Evolutionary conservation across 2,113 vertebrate genomes (phyloP).

Genomic region (Zapornia atra): DNA sequence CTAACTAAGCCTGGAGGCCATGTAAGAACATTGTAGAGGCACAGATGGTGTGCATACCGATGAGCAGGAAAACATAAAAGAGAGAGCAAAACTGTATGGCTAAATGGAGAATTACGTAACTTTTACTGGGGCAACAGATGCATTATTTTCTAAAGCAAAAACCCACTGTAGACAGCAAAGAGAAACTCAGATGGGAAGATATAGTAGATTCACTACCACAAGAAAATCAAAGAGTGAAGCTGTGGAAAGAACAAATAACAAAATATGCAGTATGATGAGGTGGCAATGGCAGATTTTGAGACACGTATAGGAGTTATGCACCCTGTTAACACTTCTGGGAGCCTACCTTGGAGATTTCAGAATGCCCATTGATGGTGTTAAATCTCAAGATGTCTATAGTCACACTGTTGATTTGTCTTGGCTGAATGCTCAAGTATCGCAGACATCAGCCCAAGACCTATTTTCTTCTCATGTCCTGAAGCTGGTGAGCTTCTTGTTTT

Average conservation of each 20-base stretch:
- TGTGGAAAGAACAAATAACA: background rate
- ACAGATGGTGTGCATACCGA: slow-evolving; percentile 57
- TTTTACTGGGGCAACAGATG: slow-evolving; percentile 15
- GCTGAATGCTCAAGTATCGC: background rate
- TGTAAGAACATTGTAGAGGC: slow-evolving; percentile 18
- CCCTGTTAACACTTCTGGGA: background rate
- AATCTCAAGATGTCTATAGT: background rate
- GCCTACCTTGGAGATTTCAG: background rate
- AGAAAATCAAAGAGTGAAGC: background rate
- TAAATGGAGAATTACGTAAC: slow-evolving; percentile 27
- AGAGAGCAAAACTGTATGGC: slow-evolving; percentile 9
- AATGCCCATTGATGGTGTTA: background rate
- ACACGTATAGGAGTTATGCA: background rate
- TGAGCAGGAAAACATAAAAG: slow-evolving; percentile 27
- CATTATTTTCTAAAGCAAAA: slow-evolving; percentile 31
- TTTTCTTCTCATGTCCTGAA: background rate
- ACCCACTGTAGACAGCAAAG: background rate
- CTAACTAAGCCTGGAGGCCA: slow-evolving; percentile 47
- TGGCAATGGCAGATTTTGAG: background rate
- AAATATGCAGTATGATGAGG: background rate
- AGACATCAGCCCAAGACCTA: background rate
- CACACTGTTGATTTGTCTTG: background rate
- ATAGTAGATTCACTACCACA: background rate
- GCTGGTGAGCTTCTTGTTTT: background rate
- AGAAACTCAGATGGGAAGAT: background rate